Conservation (phyloP, 2,113 vertebrate species). For the Atrichornis clamosus region DNA sequence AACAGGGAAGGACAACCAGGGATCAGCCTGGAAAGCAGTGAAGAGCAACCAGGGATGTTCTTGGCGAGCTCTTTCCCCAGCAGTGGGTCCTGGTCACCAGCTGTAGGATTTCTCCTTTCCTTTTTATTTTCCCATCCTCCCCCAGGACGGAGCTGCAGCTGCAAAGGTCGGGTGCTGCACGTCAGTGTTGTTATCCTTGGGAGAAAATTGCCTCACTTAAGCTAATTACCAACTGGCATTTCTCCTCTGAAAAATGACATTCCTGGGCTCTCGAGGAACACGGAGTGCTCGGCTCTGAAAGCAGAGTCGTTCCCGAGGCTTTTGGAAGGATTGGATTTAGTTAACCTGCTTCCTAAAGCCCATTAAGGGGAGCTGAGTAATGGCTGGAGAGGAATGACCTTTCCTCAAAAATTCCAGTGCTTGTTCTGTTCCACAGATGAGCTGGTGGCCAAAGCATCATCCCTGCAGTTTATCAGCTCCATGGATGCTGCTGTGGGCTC, state of each 20-base stretch:
- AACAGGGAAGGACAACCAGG: neutral
- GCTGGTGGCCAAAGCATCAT: neutral
- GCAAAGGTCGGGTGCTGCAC: neutral
- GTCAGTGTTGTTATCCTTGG: neutral
- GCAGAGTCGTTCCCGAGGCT: neutral
- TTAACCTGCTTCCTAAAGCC: neutral
- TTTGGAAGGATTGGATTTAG: neutral
- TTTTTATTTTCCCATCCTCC: neutral
- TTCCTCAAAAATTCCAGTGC: neutral
- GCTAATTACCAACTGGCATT: neutral
- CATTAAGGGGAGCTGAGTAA: neutral
- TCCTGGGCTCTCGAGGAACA: neutral
- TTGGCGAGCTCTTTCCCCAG: neutral
- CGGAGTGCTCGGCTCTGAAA: neutral
- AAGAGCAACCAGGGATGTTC: neutral
- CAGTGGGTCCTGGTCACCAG: neutral
- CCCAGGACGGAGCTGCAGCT: neutral
- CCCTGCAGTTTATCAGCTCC: neutral
- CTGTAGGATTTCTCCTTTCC: neutral
- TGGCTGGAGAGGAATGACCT: neutral
- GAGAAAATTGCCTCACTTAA: slow-evolving; percentile 3
- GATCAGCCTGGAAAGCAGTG: no score
- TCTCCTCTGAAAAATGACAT: neutral
- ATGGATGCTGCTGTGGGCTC: neutral
- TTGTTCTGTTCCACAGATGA: accelerated